phyloP scores from a whole-genome alignment of 2,113 vertebrate genomes.

The cattle (Bos taurus) region ARS-UCD2.0 NC_037344.1:9779501-9780000 shows the following conservation, averaged over 20 bases:
- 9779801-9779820: background rate
- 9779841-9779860: background rate
- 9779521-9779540: background rate
- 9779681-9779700: background rate
- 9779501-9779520: background rate
- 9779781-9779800: background rate
- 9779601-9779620: background rate
- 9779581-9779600: background rate
- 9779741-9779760: background rate
- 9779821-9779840: background rate
- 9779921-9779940: background rate
- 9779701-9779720: background rate
- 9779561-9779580: background rate
- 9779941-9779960: background rate
- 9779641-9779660: background rate
- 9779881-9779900: background rate
- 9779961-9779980: background rate
- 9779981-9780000: background rate
- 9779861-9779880: background rate
- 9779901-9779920: background rate
- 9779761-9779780: background rate
- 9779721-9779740: background rate
- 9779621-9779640: background rate
- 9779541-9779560: background rate
- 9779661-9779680: background rate